Conservation (phyloP, 2,888 invertebrate genomes). For the Cotesia congregata region DNA sequence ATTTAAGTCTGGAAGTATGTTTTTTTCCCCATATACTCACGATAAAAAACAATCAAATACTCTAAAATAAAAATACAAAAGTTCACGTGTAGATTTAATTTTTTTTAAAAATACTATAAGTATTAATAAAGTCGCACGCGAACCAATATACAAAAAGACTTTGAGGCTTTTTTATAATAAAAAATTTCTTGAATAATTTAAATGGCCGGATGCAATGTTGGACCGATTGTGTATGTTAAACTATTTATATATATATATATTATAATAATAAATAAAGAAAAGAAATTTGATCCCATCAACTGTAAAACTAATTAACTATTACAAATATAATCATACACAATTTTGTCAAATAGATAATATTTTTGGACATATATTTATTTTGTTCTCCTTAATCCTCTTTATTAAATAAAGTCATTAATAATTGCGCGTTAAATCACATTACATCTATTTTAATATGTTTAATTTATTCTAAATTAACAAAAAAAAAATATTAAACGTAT, state of each 20-base stretch:
- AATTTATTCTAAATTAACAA: background rate
- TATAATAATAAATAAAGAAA: slow-evolving; percentile 22
- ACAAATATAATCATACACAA: slow-evolving; percentile 59
- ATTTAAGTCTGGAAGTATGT: slow-evolving; percentile 1
- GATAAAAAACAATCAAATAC: background rate
- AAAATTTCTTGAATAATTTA: slow-evolving; percentile 7
- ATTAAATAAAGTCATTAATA: slow-evolving; percentile 6
- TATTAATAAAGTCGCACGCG: background rate
- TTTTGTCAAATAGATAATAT: slow-evolving; percentile 45
- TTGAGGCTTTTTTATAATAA: slow-evolving; percentile 25
- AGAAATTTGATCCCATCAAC: slow-evolving; percentile 51
- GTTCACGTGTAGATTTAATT: slow-evolving; percentile 7
- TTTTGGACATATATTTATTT: slow-evolving; percentile 1
- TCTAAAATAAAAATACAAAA: background rate
- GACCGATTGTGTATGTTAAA: background rate
- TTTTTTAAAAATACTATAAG: background rate
- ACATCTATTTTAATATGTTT: background rate
- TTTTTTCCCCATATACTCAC: background rate
- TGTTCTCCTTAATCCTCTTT: background rate
- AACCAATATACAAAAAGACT: slow-evolving; percentile 9
- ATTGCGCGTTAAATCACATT: background rate
- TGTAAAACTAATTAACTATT: slow-evolving; percentile 59
- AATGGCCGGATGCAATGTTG: slow-evolving; percentile 6
- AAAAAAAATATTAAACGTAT: background rate
- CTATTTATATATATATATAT: slow-evolving; percentile 18